Evolutionary conservation across 2,113 vertebrate genomes (phyloP), one percentile per base, ranked within the genome.

Genomic region (Aviceda subcristata): DNA sequence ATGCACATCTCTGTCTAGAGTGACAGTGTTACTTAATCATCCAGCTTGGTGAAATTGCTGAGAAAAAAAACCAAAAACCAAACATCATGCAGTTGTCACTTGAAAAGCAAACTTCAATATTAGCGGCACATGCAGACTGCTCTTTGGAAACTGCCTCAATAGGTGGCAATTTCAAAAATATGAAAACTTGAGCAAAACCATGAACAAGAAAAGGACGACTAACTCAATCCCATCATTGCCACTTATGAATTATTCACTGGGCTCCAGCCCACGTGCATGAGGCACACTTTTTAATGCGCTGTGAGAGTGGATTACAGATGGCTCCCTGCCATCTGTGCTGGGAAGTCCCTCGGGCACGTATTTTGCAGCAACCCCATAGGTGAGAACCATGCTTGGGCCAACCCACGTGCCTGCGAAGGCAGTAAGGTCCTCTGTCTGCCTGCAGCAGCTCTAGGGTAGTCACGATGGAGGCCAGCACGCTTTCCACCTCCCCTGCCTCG

Each of bases 1-100:
- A 90, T 59, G 88, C 63, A 77, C 68, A 64, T 78, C 88, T 86
- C 80, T 95, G 86, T 93, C 83, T 51, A 50, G 51, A 92, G 30
- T 0, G 8, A 89, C 60, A 86, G 83, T 4, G 2, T 63, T 84
- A 85, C 64, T 94, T 92, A 91, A 94, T 93, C 83, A 94, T 56
- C 39, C 39, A 36, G 34, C 56, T 23, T 48, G 51, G 68, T n/a
- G 72, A 64, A 91, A 71, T 57, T 0, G 0, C 56, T 55, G 51
- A 77, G 60, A 55, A 8, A 50, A 69, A 80, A 82, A 46, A 66
- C n/a, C n/a, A 77, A 78, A 11, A 39, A 39, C 10, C 39, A 39
- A 75, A 53, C 27, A 12, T 45, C 46, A 48, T 0, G 0, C 3
- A 2, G 38, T 36, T 55, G 46, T 69, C 38, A 45, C 59, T 59